Base-by-base conservation (phyloP, 2,797 vertebrate genomes). In the Lepilemur ruficaudatus region DNA sequence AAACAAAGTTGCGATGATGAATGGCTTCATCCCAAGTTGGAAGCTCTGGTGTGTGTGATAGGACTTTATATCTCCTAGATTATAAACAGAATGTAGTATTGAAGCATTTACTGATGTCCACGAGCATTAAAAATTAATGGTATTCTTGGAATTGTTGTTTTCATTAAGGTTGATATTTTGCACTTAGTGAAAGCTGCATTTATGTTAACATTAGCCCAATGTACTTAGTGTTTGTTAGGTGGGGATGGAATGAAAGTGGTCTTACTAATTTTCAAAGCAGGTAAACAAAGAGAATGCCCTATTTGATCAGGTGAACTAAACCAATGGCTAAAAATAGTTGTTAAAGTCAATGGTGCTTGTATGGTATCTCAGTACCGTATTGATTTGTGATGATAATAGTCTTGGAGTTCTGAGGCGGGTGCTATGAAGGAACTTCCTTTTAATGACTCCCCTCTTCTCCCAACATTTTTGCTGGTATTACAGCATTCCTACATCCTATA, bases 1-100 rank as follows among this genome's bases (percentile, higher is more conserved):
- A 93, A 97, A 94, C 85, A 94, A 67, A 81, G 76, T 9, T 35
- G 70, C 83, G 86, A 32, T 92, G 95, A 88, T 52, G 78, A 46
- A 88, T 90, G 57, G 48, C 38, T 11, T 41, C 32, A 20, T 73
- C 17, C 35, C 20, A 12, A 10, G 30, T 10, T 30, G 79, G 92
- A 55, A 86, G 48, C 61, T 57, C 89, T 69, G 38, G 48, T 12
- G 32, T 52, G n/a, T 48, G 35, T 43, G 83, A 32, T 25, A 50
- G 43, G 57, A 72, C 25, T 89, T 94, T 25, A 0, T 81, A 52
- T 84, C 89, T 88, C 61, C 30, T 57, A 43, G 55, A 8, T 81
- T 63, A 65, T 67, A 78, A 92, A 78, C 95, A 96, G 86, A 93
- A 35, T 2, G 1, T 55, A 14, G 7, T 38, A 73, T 13, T 13